Evolutionary conservation across 2,113 vertebrate genomes (phyloP).

Genomic region (Phyllopteryx taeniolatus): DNA sequence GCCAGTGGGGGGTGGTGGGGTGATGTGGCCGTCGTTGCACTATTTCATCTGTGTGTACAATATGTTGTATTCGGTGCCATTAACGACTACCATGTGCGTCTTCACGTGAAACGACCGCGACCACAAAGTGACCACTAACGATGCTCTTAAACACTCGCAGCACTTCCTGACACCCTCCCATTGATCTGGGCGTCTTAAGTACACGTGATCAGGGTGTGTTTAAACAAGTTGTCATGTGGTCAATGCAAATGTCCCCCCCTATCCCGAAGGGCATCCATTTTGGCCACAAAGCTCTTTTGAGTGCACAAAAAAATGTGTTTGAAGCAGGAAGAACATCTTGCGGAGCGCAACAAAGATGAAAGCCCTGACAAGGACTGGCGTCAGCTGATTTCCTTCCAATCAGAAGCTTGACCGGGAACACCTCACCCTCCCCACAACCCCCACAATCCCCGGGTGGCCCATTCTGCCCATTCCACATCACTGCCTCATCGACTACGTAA

Average conservation of each 20-base stretch:
- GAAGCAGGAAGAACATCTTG: background rate
- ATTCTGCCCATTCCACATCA: no score
- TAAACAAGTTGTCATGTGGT: background rate
- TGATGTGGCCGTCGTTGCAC: background rate
- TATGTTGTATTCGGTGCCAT: background rate
- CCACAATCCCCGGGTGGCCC: no score
- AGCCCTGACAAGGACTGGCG: background rate
- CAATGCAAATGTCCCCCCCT: background rate
- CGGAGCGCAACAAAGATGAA: background rate
- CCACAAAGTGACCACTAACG: constrained; percentile 48
- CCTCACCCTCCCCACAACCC: no score
- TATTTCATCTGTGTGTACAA: background rate
- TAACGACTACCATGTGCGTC: constrained; percentile 15
- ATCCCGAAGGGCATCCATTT: background rate
- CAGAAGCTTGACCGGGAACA: background rate
- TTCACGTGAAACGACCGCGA: constrained; percentile 22
- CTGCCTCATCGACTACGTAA: no score
- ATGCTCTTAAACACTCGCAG: background rate
- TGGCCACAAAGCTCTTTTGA: background rate
- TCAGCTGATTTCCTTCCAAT: background rate
- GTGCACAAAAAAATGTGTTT: background rate
- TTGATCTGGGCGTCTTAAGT: background rate
- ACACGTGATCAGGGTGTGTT: background rate
- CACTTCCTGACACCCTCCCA: background rate
- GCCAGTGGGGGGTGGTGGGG: background rate